phyloP scores from a whole-genome alignment of 1,140 invertebrate genomes.

The Periplaneta americana region DNA sequence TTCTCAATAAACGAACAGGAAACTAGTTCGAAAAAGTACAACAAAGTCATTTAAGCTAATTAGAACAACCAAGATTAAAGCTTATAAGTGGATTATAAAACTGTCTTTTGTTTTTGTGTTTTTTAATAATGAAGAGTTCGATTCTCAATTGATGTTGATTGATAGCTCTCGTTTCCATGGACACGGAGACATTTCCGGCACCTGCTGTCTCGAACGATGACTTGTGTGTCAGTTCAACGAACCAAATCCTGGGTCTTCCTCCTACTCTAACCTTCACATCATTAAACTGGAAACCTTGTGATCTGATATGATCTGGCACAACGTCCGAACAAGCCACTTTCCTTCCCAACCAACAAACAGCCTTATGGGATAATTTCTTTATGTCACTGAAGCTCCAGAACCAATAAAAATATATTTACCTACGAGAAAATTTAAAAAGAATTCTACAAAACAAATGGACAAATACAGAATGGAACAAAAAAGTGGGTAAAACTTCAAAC shows the following conservation, averaged over 20 bases:
- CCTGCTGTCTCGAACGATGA: neutral
- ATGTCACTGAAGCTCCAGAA: too few species aligned
- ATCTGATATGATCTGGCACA: neutral
- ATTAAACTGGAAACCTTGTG: neutral
- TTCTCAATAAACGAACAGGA: neutral
- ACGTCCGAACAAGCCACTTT: neutral
- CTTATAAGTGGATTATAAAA: neutral
- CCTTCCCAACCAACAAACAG: too few species aligned
- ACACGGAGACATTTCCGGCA: neutral
- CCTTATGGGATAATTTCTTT: too few species aligned
- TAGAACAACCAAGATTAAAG: neutral
- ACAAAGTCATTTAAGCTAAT: neutral
- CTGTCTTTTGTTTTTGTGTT: neutral
- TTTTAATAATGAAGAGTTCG: neutral
- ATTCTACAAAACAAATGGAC: too few species aligned
- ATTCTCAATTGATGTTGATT: neutral
- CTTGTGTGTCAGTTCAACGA: neutral
- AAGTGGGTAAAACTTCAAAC: too few species aligned
- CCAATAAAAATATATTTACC: too few species aligned
- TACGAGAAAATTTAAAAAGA: too few species aligned
- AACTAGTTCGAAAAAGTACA: neutral
- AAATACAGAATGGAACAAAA: too few species aligned
- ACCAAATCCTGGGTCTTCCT: neutral
- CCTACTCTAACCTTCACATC: too few species aligned
- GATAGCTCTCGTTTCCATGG: too few species aligned